phyloP scores from a whole-genome alignment of 2,113 vertebrate genomes.

The Notothenia rossii region DNA sequence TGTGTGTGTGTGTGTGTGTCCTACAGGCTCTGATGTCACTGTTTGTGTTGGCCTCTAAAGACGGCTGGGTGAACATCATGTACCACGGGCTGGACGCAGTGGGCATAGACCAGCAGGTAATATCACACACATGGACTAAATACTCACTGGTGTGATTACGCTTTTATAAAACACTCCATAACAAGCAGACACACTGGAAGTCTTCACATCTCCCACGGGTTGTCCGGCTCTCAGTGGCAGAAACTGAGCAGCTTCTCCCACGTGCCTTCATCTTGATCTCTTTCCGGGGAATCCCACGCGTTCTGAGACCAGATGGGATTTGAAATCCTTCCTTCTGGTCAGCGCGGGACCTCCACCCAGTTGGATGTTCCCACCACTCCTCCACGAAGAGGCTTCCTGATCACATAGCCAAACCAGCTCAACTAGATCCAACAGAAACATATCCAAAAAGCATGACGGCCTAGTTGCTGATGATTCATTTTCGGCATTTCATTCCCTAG shows the following conservation, averaged over 20 bases:
- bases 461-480: background rate
- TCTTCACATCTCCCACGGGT: too few relatives aligned
- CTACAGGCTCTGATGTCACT: constrained; percentile 97
- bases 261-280: background rate
- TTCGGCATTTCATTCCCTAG: too few relatives aligned
- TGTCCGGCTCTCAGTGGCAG: background rate
- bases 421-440: background rate
- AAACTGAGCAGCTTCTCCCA: background rate
- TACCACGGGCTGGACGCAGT: constrained; percentile 97
- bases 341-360: background rate
- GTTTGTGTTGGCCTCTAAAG: constrained; percentile 97
- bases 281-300: constrained; percentile 7
- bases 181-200: too few relatives aligned
- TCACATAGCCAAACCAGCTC: constrained; percentile 1
- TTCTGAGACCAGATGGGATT: constrained; percentile 22
- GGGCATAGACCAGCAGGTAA: constrained; percentile 94
- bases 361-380: constrained; percentile 11
- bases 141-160: too few relatives aligned
- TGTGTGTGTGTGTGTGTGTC: constrained; percentile 71
- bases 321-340: constrained; percentile 15
- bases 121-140: too few relatives aligned
- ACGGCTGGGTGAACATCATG: constrained; percentile 99
- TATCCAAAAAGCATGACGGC: background rate
- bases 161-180: too few relatives aligned
- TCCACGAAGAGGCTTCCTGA: constrained; percentile 1